Evolutionary conservation across 1,140 invertebrate genomes (phyloP), one percentile per base, ranked within the genome.

Genomic region (Drosophila quadrilineata): DNA sequence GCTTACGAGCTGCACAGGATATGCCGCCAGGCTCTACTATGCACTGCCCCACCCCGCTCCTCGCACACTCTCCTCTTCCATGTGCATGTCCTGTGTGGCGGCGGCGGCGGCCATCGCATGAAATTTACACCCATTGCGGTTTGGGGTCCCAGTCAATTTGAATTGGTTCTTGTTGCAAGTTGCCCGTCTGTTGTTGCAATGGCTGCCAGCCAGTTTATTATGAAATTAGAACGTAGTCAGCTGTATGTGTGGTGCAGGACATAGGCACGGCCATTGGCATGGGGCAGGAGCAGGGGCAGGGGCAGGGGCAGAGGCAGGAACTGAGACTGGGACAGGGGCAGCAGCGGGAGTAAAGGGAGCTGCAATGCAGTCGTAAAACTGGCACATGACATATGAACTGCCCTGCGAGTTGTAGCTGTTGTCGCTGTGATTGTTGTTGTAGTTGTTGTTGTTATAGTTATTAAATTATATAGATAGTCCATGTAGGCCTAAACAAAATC

Each of bases 121-220:
- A 85, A 79, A 85, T 85, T 85, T 85, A 85, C 79, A 79, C 79
- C 74, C 79, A 71, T 79, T 85, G 79, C 79, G 79, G 79, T 79
- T 79, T 77, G 79, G 60, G 59, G 43, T 17, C 50, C 57, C 59
- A 70, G 56, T 58, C 70, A 77, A 77, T 84, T 77, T 84, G 67
- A 66, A 59, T 62, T 71, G 63, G 29, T 53, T 53, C 40, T 56
- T 22, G 59, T 46, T 65, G 52, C 66, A 52, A 33, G 45, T 49
- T 48, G 50, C 35, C 16, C 21, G 40, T 24, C 21, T 68, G 64
- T 38, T 54, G 49, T 26, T 49, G 33, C 52, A 68, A 54, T 68
- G 58, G 71, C 71, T 82, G 71, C 67, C 64, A 71, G 62, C 64
- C 56, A 84, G 80, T 84, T 84, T 84, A 84, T 84, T 84, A 84